A percentile compares a stretch with the other conserved stretches of the same genome.
These are phyloP conservation scores for Podarcis raffonei DNA, from an alignment of 2,113 vertebrate species.

Conservation along the genomic window DNA sequence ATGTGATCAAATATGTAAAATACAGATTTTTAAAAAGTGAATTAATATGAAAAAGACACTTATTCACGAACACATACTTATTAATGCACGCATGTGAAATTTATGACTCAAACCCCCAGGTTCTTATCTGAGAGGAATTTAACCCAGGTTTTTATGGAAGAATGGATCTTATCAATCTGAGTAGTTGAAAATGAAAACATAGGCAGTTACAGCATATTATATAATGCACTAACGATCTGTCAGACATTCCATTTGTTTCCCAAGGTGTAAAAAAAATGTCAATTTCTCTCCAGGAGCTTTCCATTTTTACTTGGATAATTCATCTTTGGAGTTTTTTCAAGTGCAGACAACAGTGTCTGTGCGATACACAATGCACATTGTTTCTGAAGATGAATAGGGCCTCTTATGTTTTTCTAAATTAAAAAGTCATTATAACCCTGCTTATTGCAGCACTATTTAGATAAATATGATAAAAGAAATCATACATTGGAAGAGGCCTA, in stretches of 20 bases:
- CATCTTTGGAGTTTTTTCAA: slow-evolving; percentile 30
- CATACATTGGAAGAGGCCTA: slow-evolving; percentile 24
- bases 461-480: neutral
- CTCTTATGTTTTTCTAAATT: slow-evolving; percentile 21
- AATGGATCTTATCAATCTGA: neutral
- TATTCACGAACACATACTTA: no score
- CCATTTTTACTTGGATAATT: slow-evolving; percentile 19
- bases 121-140: neutral
- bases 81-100: no score
- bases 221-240: neutral
- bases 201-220: neutral
- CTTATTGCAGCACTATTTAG: slow-evolving; percentile 15
- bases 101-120: neutral
- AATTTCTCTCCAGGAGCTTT: neutral
- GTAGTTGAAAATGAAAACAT: neutral
- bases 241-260: slow-evolving; percentile 40
- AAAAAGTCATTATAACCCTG: slow-evolving; percentile 7
- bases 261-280: slow-evolving; percentile 23
- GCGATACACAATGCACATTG: neutral
- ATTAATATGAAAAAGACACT: no score
- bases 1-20: no score
- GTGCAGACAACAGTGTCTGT: neutral
- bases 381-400: slow-evolving; percentile 21
- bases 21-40: no score
- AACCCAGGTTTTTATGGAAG: neutral